Evolutionary conservation across 2,797 vertebrate genomes (phyloP), one percentile per base, ranked within the genome.

Genomic region (Natrix natrix): DNA sequence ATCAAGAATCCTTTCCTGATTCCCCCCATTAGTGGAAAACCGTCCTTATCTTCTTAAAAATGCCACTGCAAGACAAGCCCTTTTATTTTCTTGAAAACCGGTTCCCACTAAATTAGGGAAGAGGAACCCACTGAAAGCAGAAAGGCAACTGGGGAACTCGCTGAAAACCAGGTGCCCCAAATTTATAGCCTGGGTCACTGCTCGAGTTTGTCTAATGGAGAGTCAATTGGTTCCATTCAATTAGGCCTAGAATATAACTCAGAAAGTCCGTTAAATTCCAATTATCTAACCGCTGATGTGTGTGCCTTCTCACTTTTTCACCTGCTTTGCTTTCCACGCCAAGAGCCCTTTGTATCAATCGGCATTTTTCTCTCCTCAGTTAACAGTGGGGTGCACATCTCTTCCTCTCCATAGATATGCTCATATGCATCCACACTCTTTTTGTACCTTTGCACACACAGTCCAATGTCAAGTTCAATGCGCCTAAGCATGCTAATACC

Each of bases 111-210:
- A 78, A 78, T 90, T 78, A 17, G 28, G 37, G 22, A 74, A 28
- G 43, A 10, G n/a, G 66, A 60, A 60, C 28, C 16, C n/a, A 52
- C 7, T 52, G 66, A n/a, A 8, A 17, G 55, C 86, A 24, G 86
- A 86, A 91, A n/a, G 37, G 6, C 1, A 55, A 90, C 78, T 52
- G 37, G 13, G 63, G 63, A 93, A 88, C 90, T 91, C 20, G 66
- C 90, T 60, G 90, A 59, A 57, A 83, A 24, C 57, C 24, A 87
- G 17, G 32, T 93, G 93, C 87, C 69, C 93, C 93, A 89, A 93
- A 93, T 93, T 93, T 93, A 93, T 93, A 89, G 93, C 93, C 87
- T 52, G 90, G 93, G 93, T 93, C 93, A 93, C 90, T n/a, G 90
- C 57, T 57, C 17, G 87, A 91, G 93, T 89, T 86, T 91, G 86